Evolutionary conservation across 2,888 invertebrate genomes (phyloP).

Genomic region (Parnassius glacialis): DNA sequence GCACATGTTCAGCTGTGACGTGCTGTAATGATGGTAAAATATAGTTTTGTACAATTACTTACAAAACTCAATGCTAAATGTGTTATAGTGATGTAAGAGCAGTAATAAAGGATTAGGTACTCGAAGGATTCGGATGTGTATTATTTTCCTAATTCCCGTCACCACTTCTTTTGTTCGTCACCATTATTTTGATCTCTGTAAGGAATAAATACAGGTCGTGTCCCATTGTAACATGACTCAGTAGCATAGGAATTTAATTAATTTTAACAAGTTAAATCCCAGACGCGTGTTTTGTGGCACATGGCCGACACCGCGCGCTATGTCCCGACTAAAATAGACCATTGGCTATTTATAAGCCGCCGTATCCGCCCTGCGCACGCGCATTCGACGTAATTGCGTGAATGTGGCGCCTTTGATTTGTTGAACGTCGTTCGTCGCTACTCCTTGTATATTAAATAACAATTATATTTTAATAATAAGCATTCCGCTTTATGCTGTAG

Average conservation of each 20-base stretch:
- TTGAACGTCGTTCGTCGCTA: slow-evolving; percentile 12
- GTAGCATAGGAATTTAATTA: slow-evolving; percentile 64
- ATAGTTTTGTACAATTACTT: too few relatives aligned
- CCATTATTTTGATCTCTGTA: too few relatives aligned
- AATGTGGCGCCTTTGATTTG: slow-evolving; percentile 46
- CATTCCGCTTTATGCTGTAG: background rate
- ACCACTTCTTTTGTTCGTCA: too few relatives aligned
- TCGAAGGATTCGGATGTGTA: too few relatives aligned
- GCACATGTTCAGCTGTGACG: too few relatives aligned
- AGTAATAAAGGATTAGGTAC: too few relatives aligned
- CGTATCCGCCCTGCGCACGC: slow-evolving; percentile 75
- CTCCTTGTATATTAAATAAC: slow-evolving; percentile 12
- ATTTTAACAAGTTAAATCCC: slow-evolving; percentile 58
- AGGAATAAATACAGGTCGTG: too few relatives aligned
- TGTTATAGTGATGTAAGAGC: too few relatives aligned
- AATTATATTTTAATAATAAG: slow-evolving; percentile 15
- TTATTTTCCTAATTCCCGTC: too few relatives aligned
- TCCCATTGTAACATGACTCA: slow-evolving; percentile 41
- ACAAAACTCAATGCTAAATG: too few relatives aligned
- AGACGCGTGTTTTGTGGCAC: slow-evolving; percentile 64
- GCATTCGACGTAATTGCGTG: slow-evolving; percentile 46
- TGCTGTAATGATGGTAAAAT: too few relatives aligned
- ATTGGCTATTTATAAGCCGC: slow-evolving; percentile 67
- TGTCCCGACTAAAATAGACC: slow-evolving; percentile 70
- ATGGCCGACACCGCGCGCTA: slow-evolving; percentile 70